Evolutionary conservation across 2,888 invertebrate species (phyloP).

Genomic region (Amitus sp.): DNA sequence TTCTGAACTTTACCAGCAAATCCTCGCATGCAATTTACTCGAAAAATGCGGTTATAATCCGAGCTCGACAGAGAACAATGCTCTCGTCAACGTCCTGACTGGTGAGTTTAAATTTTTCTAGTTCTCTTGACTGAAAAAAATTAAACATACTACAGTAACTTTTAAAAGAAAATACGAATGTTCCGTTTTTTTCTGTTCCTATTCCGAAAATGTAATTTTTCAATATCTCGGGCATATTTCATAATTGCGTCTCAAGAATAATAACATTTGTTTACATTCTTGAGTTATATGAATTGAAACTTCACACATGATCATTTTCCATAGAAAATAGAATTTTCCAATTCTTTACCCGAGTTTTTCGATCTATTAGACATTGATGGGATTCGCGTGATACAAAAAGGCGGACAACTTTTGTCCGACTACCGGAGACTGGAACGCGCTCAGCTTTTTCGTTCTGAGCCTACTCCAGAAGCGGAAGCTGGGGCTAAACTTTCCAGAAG

Average conservation of each 20-base stretch:
- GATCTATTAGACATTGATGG: slow-evolving; percentile 80
- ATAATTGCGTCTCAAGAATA: too few relatives aligned
- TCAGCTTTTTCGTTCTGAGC: slow-evolving; percentile 73
- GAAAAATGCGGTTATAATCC: slow-evolving; percentile 75
- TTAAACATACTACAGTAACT: too few relatives aligned
- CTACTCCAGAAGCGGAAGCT: slow-evolving; percentile 79
- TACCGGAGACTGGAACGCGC: slow-evolving; percentile 87
- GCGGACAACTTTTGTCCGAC: slow-evolving; percentile 83
- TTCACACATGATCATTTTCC: neutral
- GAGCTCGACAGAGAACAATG: slow-evolving; percentile 69
- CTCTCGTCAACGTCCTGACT: slow-evolving; percentile 79
- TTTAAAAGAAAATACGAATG: too few relatives aligned
- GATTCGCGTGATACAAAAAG: slow-evolving; percentile 74
- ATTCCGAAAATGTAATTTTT: too few relatives aligned
- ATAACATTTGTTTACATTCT: neutral
- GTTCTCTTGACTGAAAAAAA: too few relatives aligned
- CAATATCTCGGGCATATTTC: too few relatives aligned
- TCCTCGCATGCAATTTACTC: slow-evolving; percentile 79
- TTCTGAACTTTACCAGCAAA: slow-evolving; percentile 89
- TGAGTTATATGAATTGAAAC: too few relatives aligned
- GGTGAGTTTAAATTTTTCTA: slow-evolving; percentile 67
- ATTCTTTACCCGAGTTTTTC: too few relatives aligned
- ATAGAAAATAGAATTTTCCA: too few relatives aligned
- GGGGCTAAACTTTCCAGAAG: slow-evolving; percentile 81
- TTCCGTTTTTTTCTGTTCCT: too few relatives aligned